Conservation (phyloP, 2,113 vertebrate genomes). For the Oncorhynchus nerka region DNA sequence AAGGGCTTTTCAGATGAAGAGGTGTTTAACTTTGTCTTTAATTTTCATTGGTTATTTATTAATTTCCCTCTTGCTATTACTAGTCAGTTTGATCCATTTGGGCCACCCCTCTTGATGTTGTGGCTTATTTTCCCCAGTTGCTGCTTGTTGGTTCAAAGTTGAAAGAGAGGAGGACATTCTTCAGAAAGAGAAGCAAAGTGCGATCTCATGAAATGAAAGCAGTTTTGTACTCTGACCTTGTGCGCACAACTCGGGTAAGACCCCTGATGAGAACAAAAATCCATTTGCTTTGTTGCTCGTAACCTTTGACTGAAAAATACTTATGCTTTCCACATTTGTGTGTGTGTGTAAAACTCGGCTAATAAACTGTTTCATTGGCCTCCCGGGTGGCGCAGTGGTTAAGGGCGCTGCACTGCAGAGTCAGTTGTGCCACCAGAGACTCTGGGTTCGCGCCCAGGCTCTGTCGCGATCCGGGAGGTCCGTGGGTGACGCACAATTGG, state of each 20-base stretch:
- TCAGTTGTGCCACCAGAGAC: too few relatives aligned
- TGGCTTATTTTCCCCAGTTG: constrained; percentile 52
- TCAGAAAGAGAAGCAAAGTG: constrained; percentile 68
- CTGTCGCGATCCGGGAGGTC: too few relatives aligned
- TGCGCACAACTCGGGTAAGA: constrained; percentile 57
- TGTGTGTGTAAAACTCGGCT: too few relatives aligned
- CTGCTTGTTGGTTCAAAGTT: constrained; percentile 64
- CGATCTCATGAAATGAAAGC: constrained; percentile 70
- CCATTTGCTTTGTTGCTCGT: not conserved
- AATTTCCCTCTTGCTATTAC: not conserved
- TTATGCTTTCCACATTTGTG: too few relatives aligned
- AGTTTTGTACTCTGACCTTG: constrained; percentile 59
- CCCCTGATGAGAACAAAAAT: not conserved
- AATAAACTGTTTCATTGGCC: not conserved
- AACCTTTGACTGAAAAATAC: not conserved
- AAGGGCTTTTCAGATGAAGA: constrained; percentile 59
- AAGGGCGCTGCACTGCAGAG: too few relatives aligned
- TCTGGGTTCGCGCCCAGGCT: too few relatives aligned
- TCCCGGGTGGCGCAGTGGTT: too few relatives aligned
- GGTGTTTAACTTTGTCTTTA: constrained; percentile 46
- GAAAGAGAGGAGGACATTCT: constrained; percentile 66
- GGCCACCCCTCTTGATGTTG: too few relatives aligned
- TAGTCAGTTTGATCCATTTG: not conserved
- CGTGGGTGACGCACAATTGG: too few relatives aligned
- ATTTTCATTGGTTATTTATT: not conserved